phyloP scores from a whole-genome alignment of 2,888 invertebrate genomes.

The Aproaerema taeniolella region DNA sequence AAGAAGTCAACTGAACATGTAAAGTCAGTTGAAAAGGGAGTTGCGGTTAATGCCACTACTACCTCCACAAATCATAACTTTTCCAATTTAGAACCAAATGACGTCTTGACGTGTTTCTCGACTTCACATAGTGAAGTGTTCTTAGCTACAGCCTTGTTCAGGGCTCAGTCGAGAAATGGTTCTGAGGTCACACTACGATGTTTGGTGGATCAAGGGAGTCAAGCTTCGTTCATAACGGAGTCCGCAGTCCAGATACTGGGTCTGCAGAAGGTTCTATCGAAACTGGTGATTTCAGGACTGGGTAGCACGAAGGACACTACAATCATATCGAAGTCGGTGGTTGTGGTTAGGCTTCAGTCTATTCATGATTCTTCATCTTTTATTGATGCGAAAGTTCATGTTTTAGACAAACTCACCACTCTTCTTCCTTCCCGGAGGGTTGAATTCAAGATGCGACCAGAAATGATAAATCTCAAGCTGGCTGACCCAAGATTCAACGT shows the following conservation, averaged over 20 bases:
- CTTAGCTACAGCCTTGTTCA: slow-evolving; percentile 23
- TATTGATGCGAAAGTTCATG: slow-evolving; percentile 5
- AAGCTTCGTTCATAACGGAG: slow-evolving; percentile 24
- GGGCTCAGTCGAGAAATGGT: slow-evolving; percentile 16
- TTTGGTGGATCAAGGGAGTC: slow-evolving; percentile 26
- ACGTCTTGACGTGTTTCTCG: slow-evolving; percentile 8
- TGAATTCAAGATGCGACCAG: slow-evolving; percentile 9
- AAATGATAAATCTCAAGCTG: slow-evolving; percentile 4
- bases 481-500: slow-evolving; percentile 19
- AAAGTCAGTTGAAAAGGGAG: too few relatives aligned
- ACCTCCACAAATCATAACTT: too few relatives aligned
- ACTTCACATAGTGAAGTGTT: slow-evolving; percentile 1
- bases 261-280: slow-evolving; percentile 12
- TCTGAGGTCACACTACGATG: slow-evolving; percentile 13
- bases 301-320: slow-evolving; percentile 6
- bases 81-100: too few relatives aligned
- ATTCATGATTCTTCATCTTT: background rate
- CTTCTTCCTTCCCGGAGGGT: background rate
- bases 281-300: slow-evolving; percentile 14
- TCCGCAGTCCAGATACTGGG: too few relatives aligned
- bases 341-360: slow-evolving; percentile 4
- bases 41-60: too few relatives aligned
- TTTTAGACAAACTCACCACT: slow-evolving; percentile 3
- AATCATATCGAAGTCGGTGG: background rate
- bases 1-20: too few relatives aligned